Conservation (phyloP, 2,888 invertebrate species). For the Parthenolecanium corni region DNA sequence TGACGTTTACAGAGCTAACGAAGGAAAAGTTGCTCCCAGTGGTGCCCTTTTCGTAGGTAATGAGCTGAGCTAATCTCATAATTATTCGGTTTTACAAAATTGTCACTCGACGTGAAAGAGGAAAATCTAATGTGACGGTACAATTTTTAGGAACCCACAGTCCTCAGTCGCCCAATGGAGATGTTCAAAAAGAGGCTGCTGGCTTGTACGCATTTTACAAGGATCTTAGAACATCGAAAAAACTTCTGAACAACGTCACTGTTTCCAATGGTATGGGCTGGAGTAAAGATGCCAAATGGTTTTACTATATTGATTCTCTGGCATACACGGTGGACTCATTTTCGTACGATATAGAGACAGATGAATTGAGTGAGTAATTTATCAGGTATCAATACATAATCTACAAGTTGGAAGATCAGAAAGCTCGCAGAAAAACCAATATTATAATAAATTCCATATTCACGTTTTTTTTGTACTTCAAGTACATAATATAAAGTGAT, state of each 20-base stretch:
- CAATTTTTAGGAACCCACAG: slow-evolving; percentile 7
- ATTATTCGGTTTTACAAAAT: too few relatives aligned
- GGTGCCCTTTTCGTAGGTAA: slow-evolving; percentile 63
- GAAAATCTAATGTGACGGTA: too few relatives aligned
- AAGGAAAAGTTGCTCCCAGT: slow-evolving; percentile 62
- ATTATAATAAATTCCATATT: too few relatives aligned
- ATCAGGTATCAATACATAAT: background rate
- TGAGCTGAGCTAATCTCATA: background rate
- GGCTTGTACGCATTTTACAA: slow-evolving; percentile 4
- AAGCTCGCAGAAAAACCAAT: too few relatives aligned
- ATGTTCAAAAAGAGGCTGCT: background rate
- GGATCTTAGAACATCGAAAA: slow-evolving; percentile 38
- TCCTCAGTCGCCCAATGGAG: background rate
- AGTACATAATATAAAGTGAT: too few relatives aligned
- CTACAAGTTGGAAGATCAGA: too few relatives aligned
- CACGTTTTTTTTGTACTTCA: too few relatives aligned
- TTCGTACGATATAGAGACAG: slow-evolving; percentile 57
- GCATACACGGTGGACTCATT: slow-evolving; percentile 49
- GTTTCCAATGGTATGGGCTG: slow-evolving; percentile 71
- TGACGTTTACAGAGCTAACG: slow-evolving; percentile 57
- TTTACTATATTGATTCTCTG: slow-evolving; percentile 46
- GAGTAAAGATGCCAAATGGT: slow-evolving; percentile 51
- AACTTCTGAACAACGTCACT: slow-evolving; percentile 41
- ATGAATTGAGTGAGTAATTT: slow-evolving; percentile 47
- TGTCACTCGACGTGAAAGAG: too few relatives aligned